These are phyloP conservation scores for Danio albolineatus DNA, from an alignment of 2,797 vertebrate genomes.

Conservation along the genomic window DNA sequence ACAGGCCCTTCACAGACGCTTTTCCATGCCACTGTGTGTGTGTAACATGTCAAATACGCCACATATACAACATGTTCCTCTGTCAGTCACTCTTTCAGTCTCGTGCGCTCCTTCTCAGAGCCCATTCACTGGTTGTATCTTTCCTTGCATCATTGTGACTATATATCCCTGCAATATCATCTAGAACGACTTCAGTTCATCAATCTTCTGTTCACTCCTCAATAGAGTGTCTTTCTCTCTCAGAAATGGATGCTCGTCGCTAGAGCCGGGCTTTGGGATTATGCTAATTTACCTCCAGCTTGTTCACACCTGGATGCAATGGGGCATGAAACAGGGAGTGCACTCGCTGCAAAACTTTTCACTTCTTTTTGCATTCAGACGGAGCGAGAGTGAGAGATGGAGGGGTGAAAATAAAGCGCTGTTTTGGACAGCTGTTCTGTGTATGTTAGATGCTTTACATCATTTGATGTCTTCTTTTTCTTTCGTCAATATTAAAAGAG, in stretches of 20 bases:
- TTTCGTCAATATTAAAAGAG: not conserved
- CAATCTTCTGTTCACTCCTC: conserved; percentile 44
- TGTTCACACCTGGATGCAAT: conserved; percentile 76
- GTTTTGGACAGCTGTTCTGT: not conserved
- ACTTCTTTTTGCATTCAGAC: conserved; percentile 47
- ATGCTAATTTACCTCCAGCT: conserved; percentile 77
- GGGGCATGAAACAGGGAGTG: conserved; percentile 79
- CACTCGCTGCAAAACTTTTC: conserved; percentile 67
- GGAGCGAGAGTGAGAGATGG: conserved; percentile 24
- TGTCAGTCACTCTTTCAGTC: conserved; percentile 21
- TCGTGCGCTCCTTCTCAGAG: not conserved
- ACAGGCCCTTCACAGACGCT: conserved; percentile 22
- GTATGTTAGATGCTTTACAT: not conserved
- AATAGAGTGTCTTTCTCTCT: not conserved
- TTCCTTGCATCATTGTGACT: conserved; percentile 19
- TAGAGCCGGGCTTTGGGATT: conserved; percentile 67
- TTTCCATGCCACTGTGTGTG: conserved; percentile 12
- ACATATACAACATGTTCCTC: conserved; percentile 3
- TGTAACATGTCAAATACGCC: conserved; percentile 26
- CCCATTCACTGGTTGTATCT: conserved; percentile 7
- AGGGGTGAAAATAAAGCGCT: not conserved
- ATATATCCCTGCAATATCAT: not conserved
- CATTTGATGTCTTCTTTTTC: not conserved
- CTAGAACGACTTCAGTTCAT: conserved; percentile 57
- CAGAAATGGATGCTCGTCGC: not conserved